Evolutionary conservation across 2,113 vertebrate species (phyloP).

Genomic region (Taxidea taxus): DNA sequence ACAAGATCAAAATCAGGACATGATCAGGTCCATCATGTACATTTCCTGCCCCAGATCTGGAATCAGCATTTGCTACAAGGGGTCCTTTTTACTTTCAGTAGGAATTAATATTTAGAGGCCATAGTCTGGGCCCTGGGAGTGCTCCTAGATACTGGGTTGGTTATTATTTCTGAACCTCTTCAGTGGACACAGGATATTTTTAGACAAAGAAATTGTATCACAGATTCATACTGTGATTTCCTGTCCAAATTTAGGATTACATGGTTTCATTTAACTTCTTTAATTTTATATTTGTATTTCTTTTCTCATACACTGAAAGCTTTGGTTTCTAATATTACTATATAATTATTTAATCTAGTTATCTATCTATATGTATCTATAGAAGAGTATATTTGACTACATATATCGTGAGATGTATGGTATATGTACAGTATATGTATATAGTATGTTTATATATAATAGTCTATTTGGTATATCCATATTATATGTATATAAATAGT

Average conservation of each 20-base stretch:
- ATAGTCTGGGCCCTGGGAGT: background rate
- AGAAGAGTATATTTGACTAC: background rate
- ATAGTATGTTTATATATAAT: background rate
- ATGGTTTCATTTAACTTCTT: background rate
- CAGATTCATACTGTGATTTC: background rate
- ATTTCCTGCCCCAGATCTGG: background rate
- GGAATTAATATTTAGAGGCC: background rate
- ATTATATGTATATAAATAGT: background rate
- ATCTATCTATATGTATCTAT: background rate
- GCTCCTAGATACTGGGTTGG: background rate
- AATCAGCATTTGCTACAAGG: background rate
- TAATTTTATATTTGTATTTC: background rate
- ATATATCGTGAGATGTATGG: background rate
- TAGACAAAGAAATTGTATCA: background rate
- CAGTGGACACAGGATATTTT: background rate
- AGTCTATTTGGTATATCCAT: background rate
- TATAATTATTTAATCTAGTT: background rate
- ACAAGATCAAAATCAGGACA: no score
- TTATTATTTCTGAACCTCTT: background rate
- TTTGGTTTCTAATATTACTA: background rate
- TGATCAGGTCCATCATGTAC: background rate
- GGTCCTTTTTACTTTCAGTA: background rate
- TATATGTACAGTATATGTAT: background rate
- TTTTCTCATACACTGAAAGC: background rate
- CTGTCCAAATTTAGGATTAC: background rate